Base-by-base conservation (phyloP, 2,888 invertebrate genomes). In the Rhamphomyia laevipes region DNA sequence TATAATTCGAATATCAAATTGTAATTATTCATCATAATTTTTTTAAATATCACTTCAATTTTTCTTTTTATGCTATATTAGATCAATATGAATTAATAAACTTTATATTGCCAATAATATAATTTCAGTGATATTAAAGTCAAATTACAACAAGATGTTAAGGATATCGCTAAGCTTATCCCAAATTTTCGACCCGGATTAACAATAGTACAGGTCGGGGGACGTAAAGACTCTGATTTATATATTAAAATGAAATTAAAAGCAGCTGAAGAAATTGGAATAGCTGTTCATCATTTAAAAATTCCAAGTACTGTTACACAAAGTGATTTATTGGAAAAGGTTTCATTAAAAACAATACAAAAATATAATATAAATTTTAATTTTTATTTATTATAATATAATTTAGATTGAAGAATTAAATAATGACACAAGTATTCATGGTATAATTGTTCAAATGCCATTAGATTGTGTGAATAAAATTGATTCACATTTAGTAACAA, bases 371-470 rank as follows among this genome's bases (percentile, higher is more conserved):
- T 13, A 13, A n/a, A 23, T 31, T 52, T 21, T 43, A 23, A 16
- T 21, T 16, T 35, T 18, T n/a, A 21, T 10, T 47, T 47, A n/a
- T n/a, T 30, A 35, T 48, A 21, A 45, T 13, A n/a, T 16, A 41
- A 15, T 48, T 4, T 31, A 70, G 69, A 59, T 70, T 43, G 55
- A 53, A 23, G 58, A 61, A 47, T 73, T 99, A 50, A 99, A 99
- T 68, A 77, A 79, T 56, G 88, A 95, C 64, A 80, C 86, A 0
- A 72, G 72, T 12, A 81, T 95, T 37, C 94, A 96, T 70, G 96
- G 96, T 47, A 93, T 96, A 63, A 94, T 96, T 58, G 92, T 96
- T 1, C 95, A 95, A 75, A 88, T 92, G 84, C 97, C 97, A 0
- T 73, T 97, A 52, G 97, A 99, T 66, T 80, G 84, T 31, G 79